Evolutionary conservation across 2,888 invertebrate genomes (phyloP).

Genomic region (Latrodectus hesperus): DNA sequence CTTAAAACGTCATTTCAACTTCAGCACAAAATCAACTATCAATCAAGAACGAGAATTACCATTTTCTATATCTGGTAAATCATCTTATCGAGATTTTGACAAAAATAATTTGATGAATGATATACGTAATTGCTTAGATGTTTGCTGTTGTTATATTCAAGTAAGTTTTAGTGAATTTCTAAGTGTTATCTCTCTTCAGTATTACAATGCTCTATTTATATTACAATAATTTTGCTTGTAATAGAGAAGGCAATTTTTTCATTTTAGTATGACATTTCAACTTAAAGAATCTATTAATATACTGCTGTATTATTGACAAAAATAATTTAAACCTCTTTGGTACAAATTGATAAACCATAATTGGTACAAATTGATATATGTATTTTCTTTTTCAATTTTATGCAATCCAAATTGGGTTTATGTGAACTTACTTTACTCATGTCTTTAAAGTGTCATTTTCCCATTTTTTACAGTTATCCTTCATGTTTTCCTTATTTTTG

Average conservation of each 20-base stretch:
- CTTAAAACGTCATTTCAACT: constrained; percentile 59
- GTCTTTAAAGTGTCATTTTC: too few species aligned
- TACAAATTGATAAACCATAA: too few species aligned
- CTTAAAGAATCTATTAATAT: background rate
- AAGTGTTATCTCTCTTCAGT: background rate
- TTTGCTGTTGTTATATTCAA: constrained; percentile 66
- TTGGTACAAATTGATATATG: too few species aligned
- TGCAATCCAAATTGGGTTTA: too few species aligned
- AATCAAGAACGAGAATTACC: constrained; percentile 45
- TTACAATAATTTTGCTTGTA: background rate
- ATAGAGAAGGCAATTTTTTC: background rate
- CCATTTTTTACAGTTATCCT: too few species aligned
- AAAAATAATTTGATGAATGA: constrained; percentile 63
- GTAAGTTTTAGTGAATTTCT: constrained; percentile 22
- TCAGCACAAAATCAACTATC: constrained; percentile 53
- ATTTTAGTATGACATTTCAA: background rate
- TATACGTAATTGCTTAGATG: constrained; percentile 63
- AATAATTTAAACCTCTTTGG: background rate
- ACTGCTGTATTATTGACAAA: background rate
- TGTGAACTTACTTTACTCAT: too few species aligned
- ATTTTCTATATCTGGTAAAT: constrained; percentile 22
- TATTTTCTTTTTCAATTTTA: too few species aligned
- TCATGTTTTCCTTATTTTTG: too few species aligned
- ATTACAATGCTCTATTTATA: background rate
- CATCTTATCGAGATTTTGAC: constrained; percentile 41